These are phyloP conservation scores for Calcarius lapponicus DNA, from an alignment of 2,797 vertebrate genomes.

Conservation along the genomic window DNA sequence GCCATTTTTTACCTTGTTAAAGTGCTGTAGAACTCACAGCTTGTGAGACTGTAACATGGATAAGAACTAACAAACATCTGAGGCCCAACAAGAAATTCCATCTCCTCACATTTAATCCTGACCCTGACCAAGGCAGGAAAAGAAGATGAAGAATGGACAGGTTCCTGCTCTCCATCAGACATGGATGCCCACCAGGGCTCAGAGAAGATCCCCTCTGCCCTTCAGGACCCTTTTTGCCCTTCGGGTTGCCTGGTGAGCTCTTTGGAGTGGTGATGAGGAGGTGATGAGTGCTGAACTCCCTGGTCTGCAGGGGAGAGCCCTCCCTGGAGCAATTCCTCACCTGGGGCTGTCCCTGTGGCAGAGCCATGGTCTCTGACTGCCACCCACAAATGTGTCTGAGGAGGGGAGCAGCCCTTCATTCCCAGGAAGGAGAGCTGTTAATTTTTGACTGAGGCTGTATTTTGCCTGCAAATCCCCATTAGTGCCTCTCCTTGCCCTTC, in stretches of 20 bases:
- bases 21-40: fast-evolving
- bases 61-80: not conserved
- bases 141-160: not conserved
- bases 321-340: fast-evolving
- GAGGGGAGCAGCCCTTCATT: not conserved
- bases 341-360: not conserved
- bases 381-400: not conserved
- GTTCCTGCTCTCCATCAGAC: constrained; percentile 9
- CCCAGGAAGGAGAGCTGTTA: not conserved
- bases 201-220: not conserved
- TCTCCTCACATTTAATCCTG: not conserved
- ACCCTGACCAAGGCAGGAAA: not conserved
- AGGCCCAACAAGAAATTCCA: not conserved
- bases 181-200: not conserved
- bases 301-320: not conserved
- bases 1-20: not conserved
- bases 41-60: not conserved
- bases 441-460: not conserved
- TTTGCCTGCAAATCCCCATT: not conserved
- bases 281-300: not conserved
- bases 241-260: not conserved
- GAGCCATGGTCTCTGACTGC: not conserved
- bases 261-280: not conserved
- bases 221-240: not conserved
- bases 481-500: not conserved